Conservation (phyloP, 2,113 vertebrate genomes). For the Larimichthys polyactis region DNA sequence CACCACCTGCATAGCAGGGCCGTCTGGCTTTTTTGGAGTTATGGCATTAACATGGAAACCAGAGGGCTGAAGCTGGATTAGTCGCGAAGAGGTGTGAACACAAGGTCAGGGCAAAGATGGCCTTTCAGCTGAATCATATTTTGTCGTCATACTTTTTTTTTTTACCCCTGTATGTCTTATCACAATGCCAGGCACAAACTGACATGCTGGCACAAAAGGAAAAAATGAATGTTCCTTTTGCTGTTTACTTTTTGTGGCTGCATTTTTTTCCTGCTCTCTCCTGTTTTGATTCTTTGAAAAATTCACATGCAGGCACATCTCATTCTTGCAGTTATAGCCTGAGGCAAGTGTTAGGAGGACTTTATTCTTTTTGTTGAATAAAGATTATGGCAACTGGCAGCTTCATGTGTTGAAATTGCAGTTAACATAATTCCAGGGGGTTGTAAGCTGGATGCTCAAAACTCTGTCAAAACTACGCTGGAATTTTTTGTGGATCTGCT, state of each 20-base stretch:
- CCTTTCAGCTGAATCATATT: conserved; percentile 49
- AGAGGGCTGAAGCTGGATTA: conserved; percentile 74
- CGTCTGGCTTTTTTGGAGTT: conserved; percentile 54
- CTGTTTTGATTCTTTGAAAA: background rate
- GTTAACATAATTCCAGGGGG: background rate
- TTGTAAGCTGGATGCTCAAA: conserved; percentile 4
- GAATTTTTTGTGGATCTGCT: background rate
- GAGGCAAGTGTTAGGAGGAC: conserved; percentile 17
- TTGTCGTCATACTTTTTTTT: conserved; percentile 37
- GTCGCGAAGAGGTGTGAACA: conserved; percentile 76
- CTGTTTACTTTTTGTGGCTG: background rate
- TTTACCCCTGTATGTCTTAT: conserved; percentile 8
- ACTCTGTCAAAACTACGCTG: background rate
- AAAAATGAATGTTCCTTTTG: background rate
- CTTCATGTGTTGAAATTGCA: conserved; percentile 12
- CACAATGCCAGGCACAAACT: background rate
- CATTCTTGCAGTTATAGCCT: background rate
- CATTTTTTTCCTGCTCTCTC: background rate
- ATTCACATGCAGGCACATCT: background rate
- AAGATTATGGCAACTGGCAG: background rate
- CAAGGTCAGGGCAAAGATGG: conserved; percentile 66
- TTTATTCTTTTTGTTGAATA: conserved; percentile 2
- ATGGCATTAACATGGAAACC: conserved; percentile 71
- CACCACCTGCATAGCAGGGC: conserved; percentile 72
- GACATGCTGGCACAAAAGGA: background rate